Percentiles rank a stretch among this genome's conserved stretches.
Evolutionary conservation across 2,888 invertebrate genomes (phyloP).

Genomic region (Tetrapedia diversipes): DNA sequence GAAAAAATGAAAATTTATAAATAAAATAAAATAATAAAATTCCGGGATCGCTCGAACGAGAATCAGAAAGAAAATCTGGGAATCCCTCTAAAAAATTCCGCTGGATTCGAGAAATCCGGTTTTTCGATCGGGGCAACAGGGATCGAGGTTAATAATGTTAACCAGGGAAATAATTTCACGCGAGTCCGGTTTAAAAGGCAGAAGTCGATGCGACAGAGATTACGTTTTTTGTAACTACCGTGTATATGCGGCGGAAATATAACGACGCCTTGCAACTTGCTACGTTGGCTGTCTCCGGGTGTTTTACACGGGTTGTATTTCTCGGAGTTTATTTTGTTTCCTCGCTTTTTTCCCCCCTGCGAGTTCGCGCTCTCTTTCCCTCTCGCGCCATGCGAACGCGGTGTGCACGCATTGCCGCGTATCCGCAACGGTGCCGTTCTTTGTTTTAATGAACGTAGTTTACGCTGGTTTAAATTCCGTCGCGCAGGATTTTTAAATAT

Average conservation of each 20-base stretch:
- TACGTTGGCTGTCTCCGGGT: constrained; percentile 46
- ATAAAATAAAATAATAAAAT: too few relatives aligned
- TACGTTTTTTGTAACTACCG: constrained; percentile 43
- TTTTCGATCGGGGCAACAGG: too few relatives aligned
- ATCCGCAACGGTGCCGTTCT: constrained; percentile 56
- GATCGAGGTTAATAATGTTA: constrained; percentile 6
- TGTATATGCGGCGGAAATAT: constrained; percentile 17
- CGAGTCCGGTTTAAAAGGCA: constrained; percentile 42
- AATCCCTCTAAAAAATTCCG: too few relatives aligned
- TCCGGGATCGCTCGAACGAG: too few relatives aligned
- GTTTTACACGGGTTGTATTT: constrained; percentile 59
- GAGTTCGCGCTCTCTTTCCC: background rate
- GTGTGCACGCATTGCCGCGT: constrained; percentile 59
- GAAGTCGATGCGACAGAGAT: constrained; percentile 47
- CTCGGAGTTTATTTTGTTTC: constrained; percentile 51
- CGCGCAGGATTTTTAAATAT: constrained; percentile 58
- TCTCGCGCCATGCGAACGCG: constrained; percentile 14
- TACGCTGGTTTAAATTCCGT: constrained; percentile 58
- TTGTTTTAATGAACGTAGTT: constrained; percentile 62
- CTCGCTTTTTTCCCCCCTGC: background rate
- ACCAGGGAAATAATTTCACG: constrained; percentile 17
- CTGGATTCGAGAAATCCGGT: too few relatives aligned
- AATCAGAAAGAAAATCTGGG: too few relatives aligned
- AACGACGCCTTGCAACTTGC: constrained; percentile 37
- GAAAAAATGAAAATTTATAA: too few relatives aligned